phyloP scores from a whole-genome alignment of 2,113 vertebrate genomes.

The Hippolais icterina region DNA sequence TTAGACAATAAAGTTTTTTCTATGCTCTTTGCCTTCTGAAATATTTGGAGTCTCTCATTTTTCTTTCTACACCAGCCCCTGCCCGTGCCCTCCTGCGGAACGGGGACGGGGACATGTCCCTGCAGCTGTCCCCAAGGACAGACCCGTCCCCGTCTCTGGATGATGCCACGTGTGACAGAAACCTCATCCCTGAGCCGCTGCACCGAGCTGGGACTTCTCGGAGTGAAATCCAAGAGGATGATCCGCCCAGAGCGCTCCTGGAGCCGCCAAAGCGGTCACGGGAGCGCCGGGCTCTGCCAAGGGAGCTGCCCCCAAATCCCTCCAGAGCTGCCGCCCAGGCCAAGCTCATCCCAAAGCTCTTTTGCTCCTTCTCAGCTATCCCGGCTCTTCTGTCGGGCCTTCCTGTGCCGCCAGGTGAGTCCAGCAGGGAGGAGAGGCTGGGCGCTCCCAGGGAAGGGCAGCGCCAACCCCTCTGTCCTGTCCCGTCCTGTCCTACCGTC shows the following conservation, averaged over 20 bases:
- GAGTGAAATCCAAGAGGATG: neutral
- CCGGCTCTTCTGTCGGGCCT: neutral
- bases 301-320: rapidly evolving
- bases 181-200: neutral
- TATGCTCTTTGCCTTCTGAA: too few species aligned
- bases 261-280: rapidly evolving
- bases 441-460: neutral
- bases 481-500: neutral
- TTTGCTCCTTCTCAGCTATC: neutral
- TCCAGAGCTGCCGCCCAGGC: neutral
- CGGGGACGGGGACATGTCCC: rapidly evolving
- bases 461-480: neutral
- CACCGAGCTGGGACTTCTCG: neutral
- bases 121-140: neutral
- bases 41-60: too few species aligned
- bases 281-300: neutral
- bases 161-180: neutral
- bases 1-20: too few species aligned
- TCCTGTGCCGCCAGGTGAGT: neutral
- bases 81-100: rapidly evolving
- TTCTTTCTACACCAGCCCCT: neutral
- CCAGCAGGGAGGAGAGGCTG: neutral
- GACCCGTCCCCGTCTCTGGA: neutral
- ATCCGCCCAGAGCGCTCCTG: neutral
- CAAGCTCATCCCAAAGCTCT: neutral